Evolutionary conservation across 2,888 invertebrate species (phyloP), one percentile per base, ranked within the genome.

Genomic region (Tribolium freemani): DNA sequence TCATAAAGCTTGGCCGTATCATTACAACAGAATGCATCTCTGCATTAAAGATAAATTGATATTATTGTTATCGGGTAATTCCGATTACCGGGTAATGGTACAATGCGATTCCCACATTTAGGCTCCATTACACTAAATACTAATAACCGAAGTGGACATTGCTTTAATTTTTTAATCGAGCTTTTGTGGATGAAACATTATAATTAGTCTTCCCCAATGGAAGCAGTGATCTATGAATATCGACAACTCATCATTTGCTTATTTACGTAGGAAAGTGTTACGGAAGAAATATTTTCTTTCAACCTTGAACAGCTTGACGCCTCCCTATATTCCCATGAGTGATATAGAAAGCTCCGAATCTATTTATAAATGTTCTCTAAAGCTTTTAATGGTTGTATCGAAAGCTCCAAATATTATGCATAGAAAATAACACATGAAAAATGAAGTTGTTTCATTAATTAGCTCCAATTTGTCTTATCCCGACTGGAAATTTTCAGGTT

Each of bases 281-380:
- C 38, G 63, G 51, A 50, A 50, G 31, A 38, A 51, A 51, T 63
- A 31, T 30, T 21, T 51, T 16, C 48, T 38, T 11, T 10, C 38
- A 57, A 13, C 38, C 30, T 30, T 13, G 48, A 38, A 58, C 66
- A 26, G 54, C 38, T 66, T 66, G 54, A 13, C 45, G 51, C 48
- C 50, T 63, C 48, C 31, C 31, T 56, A 30, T 67, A 67, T 67
- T 67, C 67, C 54, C 57, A 31, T 16, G 67, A 67, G 67, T 67
- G 56, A 67, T 67, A 53, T 56, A 30, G 56, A 56, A 48, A 67
- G 48, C 56, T 45, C 48, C 30, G 67, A 60, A 54, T 38, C 67
- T 67, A 56, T 67, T 67, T 67, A 67, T 67, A 67, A 67, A 56
- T 67, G 46, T 30, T 44, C 44, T 56, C 30, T 30, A 67, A 56